phyloP scores from a whole-genome alignment of 2,888 invertebrate species.

The Ormyrus pomaceus region DNA sequence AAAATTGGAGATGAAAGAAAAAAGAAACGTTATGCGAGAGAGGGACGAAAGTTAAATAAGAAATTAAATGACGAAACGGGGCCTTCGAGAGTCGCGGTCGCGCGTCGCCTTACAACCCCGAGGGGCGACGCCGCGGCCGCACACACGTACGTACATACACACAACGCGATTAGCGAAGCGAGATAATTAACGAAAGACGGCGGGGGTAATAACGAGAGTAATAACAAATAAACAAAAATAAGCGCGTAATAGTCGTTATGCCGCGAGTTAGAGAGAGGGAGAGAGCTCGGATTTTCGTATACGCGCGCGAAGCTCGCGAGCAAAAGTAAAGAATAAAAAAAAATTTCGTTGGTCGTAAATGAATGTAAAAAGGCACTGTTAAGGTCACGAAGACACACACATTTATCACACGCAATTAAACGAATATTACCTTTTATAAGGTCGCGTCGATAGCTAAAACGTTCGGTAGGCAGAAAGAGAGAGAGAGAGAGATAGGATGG shows the following conservation, averaged over 20 bases:
- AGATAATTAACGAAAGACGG: slow-evolving; percentile 41
- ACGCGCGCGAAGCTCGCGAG: slow-evolving; percentile 43
- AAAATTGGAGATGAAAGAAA: slow-evolving; percentile 44
- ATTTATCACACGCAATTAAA: slow-evolving; percentile 52
- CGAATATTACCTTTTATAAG: slow-evolving; percentile 54
- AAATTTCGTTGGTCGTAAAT: slow-evolving; percentile 56
- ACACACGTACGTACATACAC: slow-evolving; percentile 19
- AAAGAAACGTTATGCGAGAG: not conserved
- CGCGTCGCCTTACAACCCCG: slow-evolving; percentile 29
- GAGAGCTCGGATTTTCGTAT: not conserved
- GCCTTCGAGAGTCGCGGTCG: slow-evolving; percentile 54
- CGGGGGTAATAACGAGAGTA: slow-evolving; percentile 40
- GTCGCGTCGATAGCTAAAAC: slow-evolving; percentile 46
- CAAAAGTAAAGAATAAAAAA: slow-evolving; percentile 18
- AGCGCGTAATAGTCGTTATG: slow-evolving; percentile 50
- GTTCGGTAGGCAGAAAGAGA: not conserved
- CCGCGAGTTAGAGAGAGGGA: slow-evolving; percentile 22
- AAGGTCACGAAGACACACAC: slow-evolving; percentile 58
- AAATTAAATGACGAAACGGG: slow-evolving; percentile 49
- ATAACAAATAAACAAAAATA: slow-evolving; percentile 27
- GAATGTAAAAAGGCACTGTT: slow-evolving; percentile 67
- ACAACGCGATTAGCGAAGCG: slow-evolving; percentile 35
- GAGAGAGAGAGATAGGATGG: slow-evolving; percentile 11
- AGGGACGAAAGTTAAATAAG: slow-evolving; percentile 38
- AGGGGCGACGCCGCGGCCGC: slow-evolving; percentile 19